Base-by-base conservation (phyloP, 1,140 invertebrate species). In the Rhynchophorus ferrugineus region DNA sequence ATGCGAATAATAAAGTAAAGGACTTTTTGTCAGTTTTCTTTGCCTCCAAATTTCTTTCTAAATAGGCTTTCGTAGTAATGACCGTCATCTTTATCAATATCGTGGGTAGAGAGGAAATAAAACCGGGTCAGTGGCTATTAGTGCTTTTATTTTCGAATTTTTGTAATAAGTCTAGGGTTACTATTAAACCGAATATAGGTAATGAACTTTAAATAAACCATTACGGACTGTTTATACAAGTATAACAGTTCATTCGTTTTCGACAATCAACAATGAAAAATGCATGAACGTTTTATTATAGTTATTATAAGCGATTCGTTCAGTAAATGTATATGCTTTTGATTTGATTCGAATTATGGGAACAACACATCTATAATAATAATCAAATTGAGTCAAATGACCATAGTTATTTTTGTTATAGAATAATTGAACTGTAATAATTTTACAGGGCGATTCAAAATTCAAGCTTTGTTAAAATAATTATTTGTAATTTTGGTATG, bases 21-120 rank as follows among this genome's bases (percentile, higher is more conserved):
- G 24, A 29, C 11, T n/a, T n/a, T 29, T 29, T 33, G 24, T 33
- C 21, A 17, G 9, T 43, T 21, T 44, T 14, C 36, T 48, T 38
- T 38, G 35, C 34, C 17, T 48, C 34, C 11, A 24, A 22, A 48
- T 38, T 39, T 16, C 29, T 37, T 48, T 19, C 9, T 24, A 48
- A 39, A 48, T 48, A 48, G 19, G 35, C 16, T 18, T 37, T 9
- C 45, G 18, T 24, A 48, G 17, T 38, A 39, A 38, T 24, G 19
- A n/a, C 20, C 22, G 38, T 24, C 47, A 42, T 49, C 38, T 49
- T 49, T 49, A 49, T 49, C 47, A 49, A 49, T 49, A 49, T 42
- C 35, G 19, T 17, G 21, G 22, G 37, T 19, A 33, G 16, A 42
- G 22, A 41, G 47, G 47, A 49, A 49, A 42, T 19, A 17, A 49